A percentile compares a stretch with the other conserved stretches of the same genome.
These are phyloP conservation scores for Ispidina lecontei DNA, from an alignment of 2,797 vertebrate genomes.

Conservation along the genomic window DNA sequence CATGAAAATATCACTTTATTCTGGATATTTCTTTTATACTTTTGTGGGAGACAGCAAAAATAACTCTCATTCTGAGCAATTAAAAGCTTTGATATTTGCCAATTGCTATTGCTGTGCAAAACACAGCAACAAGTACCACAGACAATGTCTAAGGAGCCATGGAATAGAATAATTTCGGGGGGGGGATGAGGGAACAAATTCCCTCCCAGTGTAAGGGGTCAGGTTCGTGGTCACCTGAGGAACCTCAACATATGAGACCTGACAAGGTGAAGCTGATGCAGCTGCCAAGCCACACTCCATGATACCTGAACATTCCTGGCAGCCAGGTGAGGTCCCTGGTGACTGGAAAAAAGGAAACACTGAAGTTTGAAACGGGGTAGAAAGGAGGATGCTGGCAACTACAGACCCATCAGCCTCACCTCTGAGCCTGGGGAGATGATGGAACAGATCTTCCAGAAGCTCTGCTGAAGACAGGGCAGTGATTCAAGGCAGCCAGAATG, in stretches of 20 bases:
- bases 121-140: background rate
- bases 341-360: background rate
- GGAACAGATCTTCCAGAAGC: background rate
- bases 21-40: background rate
- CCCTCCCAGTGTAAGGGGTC: background rate
- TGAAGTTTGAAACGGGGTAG: background rate
- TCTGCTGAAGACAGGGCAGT: background rate
- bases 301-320: background rate
- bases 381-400: background rate
- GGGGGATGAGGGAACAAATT: background rate
- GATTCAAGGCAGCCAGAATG: background rate
- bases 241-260: background rate
- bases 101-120: background rate
- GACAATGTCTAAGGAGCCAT: background rate
- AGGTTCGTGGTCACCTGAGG: background rate
- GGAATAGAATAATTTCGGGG: too few relatives aligned
- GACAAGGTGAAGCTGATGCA: background rate
- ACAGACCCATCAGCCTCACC: background rate
- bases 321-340: background rate
- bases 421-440: background rate
- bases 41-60: background rate
- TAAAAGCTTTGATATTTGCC: background rate
- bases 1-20: background rate
- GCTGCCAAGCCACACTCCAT: background rate
- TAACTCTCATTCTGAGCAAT: background rate